Evolutionary conservation across 1,140 invertebrate species (phyloP).

Genomic region (Tenebrio molitor): DNA sequence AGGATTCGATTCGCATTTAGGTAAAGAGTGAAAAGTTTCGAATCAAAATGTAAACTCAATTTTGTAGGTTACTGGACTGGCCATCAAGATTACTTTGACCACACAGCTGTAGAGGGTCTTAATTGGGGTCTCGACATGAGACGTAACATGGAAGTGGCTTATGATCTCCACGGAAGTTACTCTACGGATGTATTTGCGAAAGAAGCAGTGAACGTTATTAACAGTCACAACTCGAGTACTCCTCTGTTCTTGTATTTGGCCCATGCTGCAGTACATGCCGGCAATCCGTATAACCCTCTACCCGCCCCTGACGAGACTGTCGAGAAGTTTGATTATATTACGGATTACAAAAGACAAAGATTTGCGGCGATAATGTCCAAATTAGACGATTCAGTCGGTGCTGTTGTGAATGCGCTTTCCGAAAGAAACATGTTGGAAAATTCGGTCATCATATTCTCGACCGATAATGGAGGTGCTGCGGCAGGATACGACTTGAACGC

Average conservation of each 20-base stretch:
- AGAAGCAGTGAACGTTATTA: constrained; percentile 79
- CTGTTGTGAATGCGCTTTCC: constrained; percentile 79
- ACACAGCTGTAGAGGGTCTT: constrained; percentile 77
- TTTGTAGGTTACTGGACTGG: constrained; percentile 92
- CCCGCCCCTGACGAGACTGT: constrained; percentile 81
- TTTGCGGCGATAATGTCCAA: constrained; percentile 87
- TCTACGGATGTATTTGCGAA: constrained; percentile 87
- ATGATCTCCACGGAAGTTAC: constrained; percentile 84
- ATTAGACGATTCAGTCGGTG: constrained; percentile 88
- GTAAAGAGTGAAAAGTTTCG: no score
- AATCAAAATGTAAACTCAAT: no score
- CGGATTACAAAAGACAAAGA: constrained; percentile 77
- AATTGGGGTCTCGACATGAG: constrained; percentile 76
- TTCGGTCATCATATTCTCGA: constrained; percentile 87
- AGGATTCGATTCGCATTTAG: constrained; percentile 83
- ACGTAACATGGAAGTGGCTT: constrained; percentile 74
- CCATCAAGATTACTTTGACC: constrained; percentile 90
- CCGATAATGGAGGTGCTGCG: constrained; percentile 91
- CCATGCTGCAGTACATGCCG: constrained; percentile 89
- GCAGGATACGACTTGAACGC: constrained; percentile 88
- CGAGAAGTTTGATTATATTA: constrained; percentile 78
- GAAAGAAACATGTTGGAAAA: constrained; percentile 78
- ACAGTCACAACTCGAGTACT: constrained; percentile 74
- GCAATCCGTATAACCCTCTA: constrained; percentile 83
- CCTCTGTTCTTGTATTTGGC: constrained; percentile 89